Evolutionary conservation across 2,113 vertebrate species (phyloP), one percentile per base, ranked within the genome.

Genomic region (Ophthalmolycus amberensis): DNA sequence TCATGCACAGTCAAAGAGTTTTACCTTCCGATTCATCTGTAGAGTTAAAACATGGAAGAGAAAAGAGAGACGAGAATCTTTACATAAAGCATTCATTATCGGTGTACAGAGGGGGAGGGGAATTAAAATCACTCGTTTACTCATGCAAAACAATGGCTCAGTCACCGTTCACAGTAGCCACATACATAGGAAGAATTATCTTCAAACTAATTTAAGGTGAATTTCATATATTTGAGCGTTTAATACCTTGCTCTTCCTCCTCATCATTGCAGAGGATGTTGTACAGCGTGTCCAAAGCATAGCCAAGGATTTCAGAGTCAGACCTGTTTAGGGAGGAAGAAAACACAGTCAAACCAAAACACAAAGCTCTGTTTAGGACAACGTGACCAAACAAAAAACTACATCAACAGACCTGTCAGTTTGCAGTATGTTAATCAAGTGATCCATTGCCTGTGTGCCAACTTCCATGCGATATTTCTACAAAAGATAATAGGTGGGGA

Each of bases 21-120:
- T 99, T 99, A 99, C 97, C 97, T 99, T 99, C 97, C 83, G 97
- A 96, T 95, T 98, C 97, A 95, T 97, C 97, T 99, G 97, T 93
- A 96, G 96, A 91, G 83, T 94, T 94, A 93, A 94, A 89, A 96
- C 94, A 96, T 95, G 92, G 79, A 95, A 95, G 89, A 93, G 93
- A 95, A 71, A 71, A 97, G 78, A 95, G 95, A 95, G 92, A 95
- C 90, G 83, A 92, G 88, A 92, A 90, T 86, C 90, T 93, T 90
- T 85, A 85, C 32, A 77, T 64, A 8, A 86, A 72, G 75, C 76
- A 85, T 34, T 84, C 80, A 86, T 71, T 46, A 79, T 85, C 66
- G 70, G 59, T 80, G 32, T 60, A 76, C 25, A 75, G 75, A 72
- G 11, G 25, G 25, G 25, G 77, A 79, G n/a, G 73, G 73, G 58